Evolutionary conservation across 2,888 invertebrate species (phyloP).

Genomic region (Neoitamus cyanurus): DNA sequence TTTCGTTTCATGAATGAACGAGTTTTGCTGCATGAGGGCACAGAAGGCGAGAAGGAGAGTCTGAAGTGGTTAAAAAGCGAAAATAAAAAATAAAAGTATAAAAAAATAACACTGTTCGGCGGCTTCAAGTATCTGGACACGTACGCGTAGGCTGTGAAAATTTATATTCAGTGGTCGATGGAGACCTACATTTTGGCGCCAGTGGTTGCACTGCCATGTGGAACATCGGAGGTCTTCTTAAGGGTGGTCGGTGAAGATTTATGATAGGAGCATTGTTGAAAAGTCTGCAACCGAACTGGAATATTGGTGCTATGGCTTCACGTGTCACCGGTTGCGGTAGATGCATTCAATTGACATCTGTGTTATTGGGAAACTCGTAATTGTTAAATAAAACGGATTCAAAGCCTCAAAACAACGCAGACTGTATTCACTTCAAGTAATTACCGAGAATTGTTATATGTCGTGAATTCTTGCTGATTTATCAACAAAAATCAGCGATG

Average conservation of each 20-base stretch:
- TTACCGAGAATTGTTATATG: no score
- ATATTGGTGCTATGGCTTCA: not conserved
- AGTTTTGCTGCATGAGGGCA: conserved; percentile 2
- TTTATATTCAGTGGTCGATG: conserved; percentile 7
- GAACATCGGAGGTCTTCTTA: not conserved
- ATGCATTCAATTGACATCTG: not conserved
- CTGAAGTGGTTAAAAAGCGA: not conserved
- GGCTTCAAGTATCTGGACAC: not conserved
- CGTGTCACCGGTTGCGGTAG: no score
- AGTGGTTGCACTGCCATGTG: not conserved
- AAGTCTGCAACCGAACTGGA: not conserved
- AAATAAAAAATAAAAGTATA: not conserved
- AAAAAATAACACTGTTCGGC: not conserved
- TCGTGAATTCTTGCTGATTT: no score
- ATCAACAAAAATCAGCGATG: no score
- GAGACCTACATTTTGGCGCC: conserved; percentile 24
- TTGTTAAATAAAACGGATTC: no score
- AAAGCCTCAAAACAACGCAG: no score
- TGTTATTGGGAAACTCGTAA: no score
- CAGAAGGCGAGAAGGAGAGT: not conserved
- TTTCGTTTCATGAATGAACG: conserved; percentile 42
- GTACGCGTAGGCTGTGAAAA: conserved; percentile 4
- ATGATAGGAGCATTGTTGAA: not conserved
- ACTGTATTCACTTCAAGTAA: no score
- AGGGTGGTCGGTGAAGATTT: not conserved